These are phyloP conservation scores for Pempheris klunzingeri DNA, from an alignment of 2,797 vertebrate genomes.

Conservation along the genomic window DNA sequence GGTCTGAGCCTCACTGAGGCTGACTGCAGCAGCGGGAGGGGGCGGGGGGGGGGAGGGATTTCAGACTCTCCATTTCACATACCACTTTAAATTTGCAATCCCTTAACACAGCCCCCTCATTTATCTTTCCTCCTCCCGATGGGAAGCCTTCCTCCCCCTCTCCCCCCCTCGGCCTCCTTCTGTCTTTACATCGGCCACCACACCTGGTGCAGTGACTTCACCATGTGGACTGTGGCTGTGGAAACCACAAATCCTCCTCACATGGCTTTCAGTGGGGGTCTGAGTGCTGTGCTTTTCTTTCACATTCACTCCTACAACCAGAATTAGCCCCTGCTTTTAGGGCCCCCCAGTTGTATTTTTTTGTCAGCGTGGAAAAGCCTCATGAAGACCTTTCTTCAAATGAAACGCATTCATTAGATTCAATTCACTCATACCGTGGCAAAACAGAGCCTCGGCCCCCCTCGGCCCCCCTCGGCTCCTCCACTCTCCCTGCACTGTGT, in stretches of 20 bases:
- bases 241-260: too few relatives aligned
- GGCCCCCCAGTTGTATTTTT: neutral
- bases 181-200: neutral
- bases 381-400: neutral
- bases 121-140: slow-evolving; percentile 52
- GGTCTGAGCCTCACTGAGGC: slow-evolving; percentile 38
- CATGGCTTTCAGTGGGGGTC: too few relatives aligned
- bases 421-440: neutral
- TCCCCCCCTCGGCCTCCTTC: neutral
- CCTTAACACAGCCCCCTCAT: slow-evolving; percentile 70
- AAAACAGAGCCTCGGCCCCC: too few relatives aligned
- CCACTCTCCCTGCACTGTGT: neutral
- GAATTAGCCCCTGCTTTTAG: neutral
- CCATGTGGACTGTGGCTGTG: neutral
- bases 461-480: too few relatives aligned
- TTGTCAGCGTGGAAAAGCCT: neutral
- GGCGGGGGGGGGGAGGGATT: slow-evolving; percentile 36
- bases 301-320: neutral
- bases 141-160: neutral
- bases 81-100: slow-evolving; percentile 78
- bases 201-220: neutral
- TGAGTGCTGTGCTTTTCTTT: neutral
- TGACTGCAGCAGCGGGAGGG: slow-evolving; percentile 78
- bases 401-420: neutral
- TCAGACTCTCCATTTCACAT: slow-evolving; percentile 74